Base-by-base conservation (phyloP, 1,140 invertebrate genomes). In the Diorhabda sublineata region DNA sequence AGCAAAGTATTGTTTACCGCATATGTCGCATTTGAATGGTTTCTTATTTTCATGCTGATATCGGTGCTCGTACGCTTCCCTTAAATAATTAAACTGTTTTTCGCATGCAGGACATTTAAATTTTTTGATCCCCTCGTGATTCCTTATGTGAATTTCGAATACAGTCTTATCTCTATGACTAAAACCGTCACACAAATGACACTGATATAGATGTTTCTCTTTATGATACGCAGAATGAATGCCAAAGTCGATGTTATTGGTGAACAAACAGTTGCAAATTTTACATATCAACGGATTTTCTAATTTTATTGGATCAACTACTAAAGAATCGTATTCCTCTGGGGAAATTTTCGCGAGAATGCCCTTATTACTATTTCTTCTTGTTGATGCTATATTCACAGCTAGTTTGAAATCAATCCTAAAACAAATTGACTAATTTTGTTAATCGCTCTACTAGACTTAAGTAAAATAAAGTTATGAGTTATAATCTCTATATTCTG, bases 31-130 rank as follows among this genome's bases (percentile, higher is more conserved):
- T 69, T 70, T 82, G 82, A 0, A 67, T n/a, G 42, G 45, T 2
- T 2, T 63, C 45, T 63, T 44, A 9, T 11, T 43, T 45, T 8
- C 43, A 63, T 63, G 61, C 4, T 6, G n/a, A 9, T 26, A 11
- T 5, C 5, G 26, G n/a, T 63, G 61, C n/a, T 45, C 61, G 45
- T 73, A 66, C 1, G 82, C 83, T 77, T 83, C 82, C 0, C 83
- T 83, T 59, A 78, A 81, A 5, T 82, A 80, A 58, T 81, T 79
- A 69, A 85, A 85, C 9, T 81, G 80, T 70, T 84, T 84, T 5
- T 79, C 76, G 64, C 84, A 85, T 26, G 79, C 79, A 8, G 83
- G 78, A 65, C 84, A 85, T 71, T 81, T 84, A 67, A 82, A 85
- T 77, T 84, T 79, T 6, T 79, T 83, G 44, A 60, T 79, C 75